Evolutionary conservation across 2,797 vertebrate species (phyloP).

Genomic region (Salmo trutta): DNA sequence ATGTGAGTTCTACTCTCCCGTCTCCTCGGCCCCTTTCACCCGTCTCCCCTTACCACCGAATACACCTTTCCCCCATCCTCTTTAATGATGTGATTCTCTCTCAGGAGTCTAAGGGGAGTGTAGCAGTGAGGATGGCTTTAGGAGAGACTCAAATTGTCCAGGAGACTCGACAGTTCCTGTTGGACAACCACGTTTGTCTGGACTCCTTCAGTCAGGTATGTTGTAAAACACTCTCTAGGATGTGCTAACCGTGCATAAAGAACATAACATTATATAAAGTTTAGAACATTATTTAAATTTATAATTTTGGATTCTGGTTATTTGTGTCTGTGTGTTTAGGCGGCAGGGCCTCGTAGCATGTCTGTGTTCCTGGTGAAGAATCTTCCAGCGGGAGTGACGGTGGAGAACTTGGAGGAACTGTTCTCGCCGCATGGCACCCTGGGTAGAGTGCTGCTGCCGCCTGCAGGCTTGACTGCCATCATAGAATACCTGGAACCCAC

Average conservation of each 20-base stretch:
- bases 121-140: conserved; percentile 85
- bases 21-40: too few relatives aligned
- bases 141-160: conserved; percentile 70
- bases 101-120: conserved; percentile 86
- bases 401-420: conserved; percentile 76
- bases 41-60: not conserved
- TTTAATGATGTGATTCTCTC: not conserved
- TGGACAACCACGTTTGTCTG: conserved; percentile 86
- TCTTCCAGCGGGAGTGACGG: conserved; percentile 80
- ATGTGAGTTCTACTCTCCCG: conserved; percentile 79
- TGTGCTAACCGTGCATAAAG: not conserved
- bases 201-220: conserved; percentile 96
- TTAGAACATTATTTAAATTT: not conserved
- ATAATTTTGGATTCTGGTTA: too few relatives aligned
- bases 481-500: conserved; percentile 91
- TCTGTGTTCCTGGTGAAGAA: conserved; percentile 93
- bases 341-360: conserved; percentile 84
- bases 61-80: not conserved
- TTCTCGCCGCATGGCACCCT: conserved; percentile 85
- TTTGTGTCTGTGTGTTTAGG: conserved; percentile 63
- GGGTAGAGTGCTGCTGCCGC: conserved; percentile 88
- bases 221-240: not conserved
- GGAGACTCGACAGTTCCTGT: conserved; percentile 89
- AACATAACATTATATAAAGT: not conserved
- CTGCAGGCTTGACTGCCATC: conserved; percentile 90